Percentiles rank a stretch among this genome's conserved stretches.
Evolutionary conservation across 2,888 invertebrate genomes (phyloP).

Genomic region (Melipona bicolor): DNA sequence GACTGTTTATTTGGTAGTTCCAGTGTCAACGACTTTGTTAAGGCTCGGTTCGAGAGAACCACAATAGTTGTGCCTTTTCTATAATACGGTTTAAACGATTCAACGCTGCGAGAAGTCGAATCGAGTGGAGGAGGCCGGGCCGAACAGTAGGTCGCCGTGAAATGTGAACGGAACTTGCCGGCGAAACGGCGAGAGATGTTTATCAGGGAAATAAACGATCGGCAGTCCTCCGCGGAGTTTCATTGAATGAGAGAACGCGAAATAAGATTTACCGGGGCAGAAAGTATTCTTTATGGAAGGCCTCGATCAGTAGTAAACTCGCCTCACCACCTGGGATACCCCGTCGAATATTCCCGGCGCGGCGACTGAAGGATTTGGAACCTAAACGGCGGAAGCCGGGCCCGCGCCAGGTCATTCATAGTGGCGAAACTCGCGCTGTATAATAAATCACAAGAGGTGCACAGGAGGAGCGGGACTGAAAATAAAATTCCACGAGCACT

Average conservation of each 20-base stretch:
- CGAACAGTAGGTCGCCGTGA: slow-evolving; percentile 8
- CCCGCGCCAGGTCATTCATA: slow-evolving; percentile 71
- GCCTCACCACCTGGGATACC: slow-evolving; percentile 23
- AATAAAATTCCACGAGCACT: slow-evolving; percentile 77
- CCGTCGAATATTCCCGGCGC: slow-evolving; percentile 39
- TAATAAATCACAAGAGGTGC: slow-evolving; percentile 35
- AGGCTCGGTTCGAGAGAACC: background rate
- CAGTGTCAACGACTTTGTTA: too few relatives aligned
- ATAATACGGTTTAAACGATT: background rate
- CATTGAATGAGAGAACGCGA: slow-evolving; percentile 63
- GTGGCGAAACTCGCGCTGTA: slow-evolving; percentile 53
- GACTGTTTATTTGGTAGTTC: too few relatives aligned
- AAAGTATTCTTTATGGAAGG: slow-evolving; percentile 61
- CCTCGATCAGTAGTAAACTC: slow-evolving; percentile 61
- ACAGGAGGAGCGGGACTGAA: slow-evolving; percentile 61
- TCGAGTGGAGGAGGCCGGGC: slow-evolving; percentile 6
- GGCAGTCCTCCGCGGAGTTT: slow-evolving; percentile 44
- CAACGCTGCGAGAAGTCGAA: slow-evolving; percentile 14
- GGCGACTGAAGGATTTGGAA: slow-evolving; percentile 25
- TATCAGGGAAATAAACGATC: slow-evolving; percentile 63
- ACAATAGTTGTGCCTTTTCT: background rate
- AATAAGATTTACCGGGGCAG: slow-evolving; percentile 62
- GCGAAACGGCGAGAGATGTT: slow-evolving; percentile 50
- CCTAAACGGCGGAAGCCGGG: slow-evolving; percentile 17
- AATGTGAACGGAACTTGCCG: slow-evolving; percentile 21